phyloP scores from a whole-genome alignment of 2,797 vertebrate genomes.

The Anableps anableps region DNA sequence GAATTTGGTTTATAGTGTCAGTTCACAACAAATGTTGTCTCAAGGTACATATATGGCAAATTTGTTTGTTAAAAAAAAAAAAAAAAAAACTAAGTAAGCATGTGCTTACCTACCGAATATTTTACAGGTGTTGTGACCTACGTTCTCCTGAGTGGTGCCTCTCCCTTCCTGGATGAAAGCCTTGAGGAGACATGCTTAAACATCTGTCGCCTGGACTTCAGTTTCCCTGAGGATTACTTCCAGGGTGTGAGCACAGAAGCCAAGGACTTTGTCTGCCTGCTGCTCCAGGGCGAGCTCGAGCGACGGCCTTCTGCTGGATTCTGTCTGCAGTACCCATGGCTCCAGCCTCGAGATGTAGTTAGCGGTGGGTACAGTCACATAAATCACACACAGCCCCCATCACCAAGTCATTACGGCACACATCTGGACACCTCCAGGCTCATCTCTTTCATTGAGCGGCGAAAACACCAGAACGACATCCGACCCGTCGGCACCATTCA shows the following conservation, averaged over 20 bases:
- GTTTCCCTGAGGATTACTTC: constrained; percentile 96
- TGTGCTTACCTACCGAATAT: constrained; percentile 1
- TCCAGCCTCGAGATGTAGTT: constrained; percentile 78
- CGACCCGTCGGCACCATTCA: constrained; percentile 89
- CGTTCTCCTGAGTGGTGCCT: constrained; percentile 92
- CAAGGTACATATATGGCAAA: neutral
- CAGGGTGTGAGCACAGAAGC: constrained; percentile 90
- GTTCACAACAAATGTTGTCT: too few relatives aligned
- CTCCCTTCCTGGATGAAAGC: constrained; percentile 96
- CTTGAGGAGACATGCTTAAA: constrained; percentile 96
- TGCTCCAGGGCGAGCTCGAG: constrained; percentile 89
- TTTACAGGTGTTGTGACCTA: constrained; percentile 88
- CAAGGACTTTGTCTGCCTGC: constrained; percentile 90
- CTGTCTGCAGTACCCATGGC: constrained; percentile 92
- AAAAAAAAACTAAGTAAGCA: neutral
- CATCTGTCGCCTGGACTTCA: constrained; percentile 96
- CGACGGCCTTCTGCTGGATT: constrained; percentile 85
- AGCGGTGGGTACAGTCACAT: constrained; percentile 35
- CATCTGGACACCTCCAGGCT: constrained; percentile 92
- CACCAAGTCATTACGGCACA: constrained; percentile 61
- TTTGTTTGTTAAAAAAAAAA: neutral
- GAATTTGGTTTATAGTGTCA: too few relatives aligned
- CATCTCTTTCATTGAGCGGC: constrained; percentile 94
- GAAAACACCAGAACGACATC: constrained; percentile 95
- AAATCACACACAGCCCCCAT: constrained; percentile 38